Percentiles rank a stretch among this genome's conserved stretches.
These are phyloP conservation scores for Australoheros scitulus DNA, from an alignment of 2,113 vertebrate species.

Conservation along the genomic window DNA sequence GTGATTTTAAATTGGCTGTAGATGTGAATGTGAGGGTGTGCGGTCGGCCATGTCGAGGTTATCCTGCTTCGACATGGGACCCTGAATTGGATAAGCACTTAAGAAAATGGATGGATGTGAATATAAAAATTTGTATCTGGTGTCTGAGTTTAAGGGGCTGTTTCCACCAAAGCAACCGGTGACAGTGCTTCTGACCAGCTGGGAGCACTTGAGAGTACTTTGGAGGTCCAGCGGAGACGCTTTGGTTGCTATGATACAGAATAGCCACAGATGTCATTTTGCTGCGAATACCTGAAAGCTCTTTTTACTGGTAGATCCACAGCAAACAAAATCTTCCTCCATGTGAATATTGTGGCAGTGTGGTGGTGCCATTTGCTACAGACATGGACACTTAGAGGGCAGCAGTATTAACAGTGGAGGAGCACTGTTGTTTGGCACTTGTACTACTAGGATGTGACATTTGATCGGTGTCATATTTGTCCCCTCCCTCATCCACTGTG, in stretches of 20 bases:
- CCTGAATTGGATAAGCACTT: background rate
- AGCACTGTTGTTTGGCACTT: background rate
- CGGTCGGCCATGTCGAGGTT: background rate
- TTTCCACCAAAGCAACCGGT: background rate
- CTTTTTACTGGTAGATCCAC: background rate
- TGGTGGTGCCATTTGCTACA: background rate
- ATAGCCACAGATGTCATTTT: background rate
- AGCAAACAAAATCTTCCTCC: background rate
- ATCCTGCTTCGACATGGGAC: background rate
- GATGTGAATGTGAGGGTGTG: background rate
- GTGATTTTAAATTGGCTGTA: background rate
- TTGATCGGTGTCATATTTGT: background rate
- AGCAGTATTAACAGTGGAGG: background rate
- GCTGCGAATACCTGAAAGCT: background rate
- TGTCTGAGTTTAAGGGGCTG: background rate
- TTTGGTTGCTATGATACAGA: background rate
- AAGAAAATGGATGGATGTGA: background rate
- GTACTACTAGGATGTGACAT: background rate
- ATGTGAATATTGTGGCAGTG: background rate
- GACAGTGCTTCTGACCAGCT: background rate
- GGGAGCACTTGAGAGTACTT: background rate
- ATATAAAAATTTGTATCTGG: background rate
- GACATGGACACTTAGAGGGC: background rate
- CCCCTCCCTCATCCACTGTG: background rate
- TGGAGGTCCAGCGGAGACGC: background rate